Base-by-base conservation (phyloP, 2,888 invertebrate genomes). In the Ernsta delagoae region DNA sequence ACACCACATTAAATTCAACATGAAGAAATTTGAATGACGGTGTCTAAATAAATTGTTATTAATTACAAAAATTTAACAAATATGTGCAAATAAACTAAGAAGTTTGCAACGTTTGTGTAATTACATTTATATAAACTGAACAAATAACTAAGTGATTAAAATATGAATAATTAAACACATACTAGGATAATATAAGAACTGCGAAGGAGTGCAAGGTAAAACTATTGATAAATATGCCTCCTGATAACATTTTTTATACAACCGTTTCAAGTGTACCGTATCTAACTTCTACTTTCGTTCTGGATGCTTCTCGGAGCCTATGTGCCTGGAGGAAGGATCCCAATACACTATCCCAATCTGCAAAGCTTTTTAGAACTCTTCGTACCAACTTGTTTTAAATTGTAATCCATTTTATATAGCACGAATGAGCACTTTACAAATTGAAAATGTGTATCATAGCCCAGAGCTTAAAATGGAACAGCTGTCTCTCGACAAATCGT, bases 71-170 rank as follows among this genome's bases (percentile, higher is more conserved):
- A 87, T 88, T 88, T 88, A 93, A 93, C 90, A 91, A 89, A 91
- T 88, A 88, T 89, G 81, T 90, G 92, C 91, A 92, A 92, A 92
- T 93, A 92, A 93, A 93, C 92, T 92, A 88, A 87, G 87, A 88
- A 90, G 81, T 89, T 90, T 84, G 89, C 90, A 92, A 93, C 92
- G 87, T 91, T 90, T 75, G 83, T 86, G 87, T 92, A 83, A 88
- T 88, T 88, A 89, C 79, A 89, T 87, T 88, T 88, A 88, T 87
- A 83, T 80, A 84, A 92, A 92, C 87, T 88, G 88, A 92, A 92
- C 87, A 83, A 86, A 83, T 89, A 90, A 90, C 88, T 85, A 85
- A 90, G 83, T 87, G 81, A 86, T 79, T 88, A 89, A 90, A 90
- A 90, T 92, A 89, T 90, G 87, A 91, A 90, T 87, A 88, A 88